phyloP scores from a whole-genome alignment of 2,888 invertebrate species.

The Xylota segnis region DNA sequence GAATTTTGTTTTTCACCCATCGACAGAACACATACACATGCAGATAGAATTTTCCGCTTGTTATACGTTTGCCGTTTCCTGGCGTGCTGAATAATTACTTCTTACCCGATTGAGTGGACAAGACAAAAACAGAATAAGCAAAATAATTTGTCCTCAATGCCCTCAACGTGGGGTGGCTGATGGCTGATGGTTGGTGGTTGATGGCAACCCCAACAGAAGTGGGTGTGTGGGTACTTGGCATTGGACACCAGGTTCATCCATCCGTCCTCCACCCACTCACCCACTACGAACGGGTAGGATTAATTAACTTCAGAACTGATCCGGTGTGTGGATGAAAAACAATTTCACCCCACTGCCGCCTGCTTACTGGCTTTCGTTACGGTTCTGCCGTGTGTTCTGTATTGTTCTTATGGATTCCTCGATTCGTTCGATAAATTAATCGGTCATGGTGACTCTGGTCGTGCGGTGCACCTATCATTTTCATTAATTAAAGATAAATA shows the following conservation, averaged over 20 bases:
- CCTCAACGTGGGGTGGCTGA: slow-evolving; percentile 37
- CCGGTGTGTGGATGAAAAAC: slow-evolving; percentile 67
- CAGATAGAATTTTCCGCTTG: slow-evolving; percentile 53
- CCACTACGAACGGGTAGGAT: slow-evolving; percentile 63
- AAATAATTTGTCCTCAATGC: slow-evolving; percentile 73
- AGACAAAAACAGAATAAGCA: slow-evolving; percentile 74
- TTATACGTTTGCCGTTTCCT: slow-evolving; percentile 52
- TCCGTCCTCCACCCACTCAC: slow-evolving; percentile 35
- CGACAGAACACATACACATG: background rate
- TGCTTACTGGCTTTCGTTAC: slow-evolving; percentile 28
- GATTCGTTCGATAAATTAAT: slow-evolving; percentile 75
- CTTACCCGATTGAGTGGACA: slow-evolving; percentile 66
- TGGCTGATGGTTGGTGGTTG: background rate
- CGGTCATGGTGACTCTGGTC: slow-evolving; percentile 73
- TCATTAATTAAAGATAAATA: slow-evolving; percentile 77
- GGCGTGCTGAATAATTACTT: slow-evolving; percentile 63
- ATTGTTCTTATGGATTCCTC: slow-evolving; percentile 73
- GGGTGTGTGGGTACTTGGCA: slow-evolving; percentile 60
- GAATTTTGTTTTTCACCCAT: slow-evolving; percentile 61
- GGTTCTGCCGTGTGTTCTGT: slow-evolving; percentile 26
- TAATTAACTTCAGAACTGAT: slow-evolving; percentile 70
- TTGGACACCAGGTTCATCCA: slow-evolving; percentile 65
- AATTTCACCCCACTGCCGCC: slow-evolving; percentile 29
- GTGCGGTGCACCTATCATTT: slow-evolving; percentile 76
- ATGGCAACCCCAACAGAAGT: background rate